Base-by-base conservation (phyloP, 2,888 invertebrate species). In the Zygogramma bicolorata region DNA sequence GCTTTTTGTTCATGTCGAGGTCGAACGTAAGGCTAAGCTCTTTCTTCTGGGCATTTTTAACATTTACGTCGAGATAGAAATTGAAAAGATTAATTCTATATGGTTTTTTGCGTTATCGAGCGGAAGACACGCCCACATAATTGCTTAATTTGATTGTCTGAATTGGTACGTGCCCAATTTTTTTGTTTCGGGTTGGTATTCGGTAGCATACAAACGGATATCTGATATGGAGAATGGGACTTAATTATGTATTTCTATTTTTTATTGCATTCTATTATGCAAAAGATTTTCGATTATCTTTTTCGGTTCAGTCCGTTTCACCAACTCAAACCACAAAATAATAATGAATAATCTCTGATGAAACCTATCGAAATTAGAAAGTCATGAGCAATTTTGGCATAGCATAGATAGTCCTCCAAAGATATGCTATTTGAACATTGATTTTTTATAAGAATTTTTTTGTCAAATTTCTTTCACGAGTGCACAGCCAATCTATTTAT, bases 21-120 rank as follows among this genome's bases (percentile, higher is more conserved):
- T 70, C 69, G 65, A 6, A 59, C 31, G 59, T 57, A n/a, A 68
- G 53, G 68, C 53, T 42, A 49, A 61, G 29, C 15, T 58, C 67
- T 67, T 60, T 74, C 68, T 73, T 31, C 70, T 70, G 63, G 70
- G 70, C 73, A 73, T 68, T 68, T 67, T 65, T 68, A 69, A 71
- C 70, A 71, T 71, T 74, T 62, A 68, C 68, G 59, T 72, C 53
- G 49, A 68, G 67, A 61, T 68, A 49, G 57, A 68, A 74, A 71
- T 65, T 66, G 63, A 57, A 68, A 74, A 71, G 42, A 68, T 59
- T 68, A 71, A 70, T 68, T 71, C 67, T 58, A 67, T 66, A 34
- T 31, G 27, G 20, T 63, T 68, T 61, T 71, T 70, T 68, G 29
- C 34, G 42, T 49, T 42, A 65, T 59, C 59, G 31, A 63, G 25